A percentile compares a stretch with the other conserved stretches of the same genome.
Evolutionary conservation across 2,888 invertebrate genomes (phyloP).

Genomic region (Mellilla xanthometata): DNA sequence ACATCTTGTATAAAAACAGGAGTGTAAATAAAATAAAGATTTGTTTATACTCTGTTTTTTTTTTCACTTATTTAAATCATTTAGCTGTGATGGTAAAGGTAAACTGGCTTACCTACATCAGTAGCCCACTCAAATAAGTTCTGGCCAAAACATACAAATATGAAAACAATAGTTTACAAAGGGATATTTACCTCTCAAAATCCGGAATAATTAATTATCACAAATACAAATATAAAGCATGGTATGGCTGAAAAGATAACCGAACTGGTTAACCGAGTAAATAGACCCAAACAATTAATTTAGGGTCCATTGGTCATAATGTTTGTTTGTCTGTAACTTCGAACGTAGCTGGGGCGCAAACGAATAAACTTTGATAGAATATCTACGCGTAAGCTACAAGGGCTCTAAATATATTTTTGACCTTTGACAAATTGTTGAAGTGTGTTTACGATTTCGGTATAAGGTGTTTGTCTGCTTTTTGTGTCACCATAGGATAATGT

Average conservation of each 20-base stretch:
- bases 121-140: slow-evolving; percentile 15
- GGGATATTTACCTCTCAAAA: slow-evolving; percentile 20
- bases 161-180: slow-evolving; percentile 20
- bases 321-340: slow-evolving; percentile 71
- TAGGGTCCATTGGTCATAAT: slow-evolving; percentile 78
- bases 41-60: too few species aligned
- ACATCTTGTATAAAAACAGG: too few species aligned
- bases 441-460: too few species aligned
- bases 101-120: background rate
- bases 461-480: too few species aligned
- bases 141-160: slow-evolving; percentile 14
- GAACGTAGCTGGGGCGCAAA: slow-evolving; percentile 27
- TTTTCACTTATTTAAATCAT: too few species aligned
- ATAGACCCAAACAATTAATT: slow-evolving; percentile 76
- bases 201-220: slow-evolving; percentile 49
- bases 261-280: slow-evolving; percentile 68
- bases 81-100: too few species aligned
- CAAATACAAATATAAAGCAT: slow-evolving; percentile 56
- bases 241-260: slow-evolving; percentile 76
- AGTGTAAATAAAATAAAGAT: too few species aligned
- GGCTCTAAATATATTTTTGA: too few species aligned
- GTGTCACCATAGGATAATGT: too few species aligned
- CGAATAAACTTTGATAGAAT: slow-evolving; percentile 27
- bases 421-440: too few species aligned
- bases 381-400: slow-evolving; percentile 20